phyloP scores from a whole-genome alignment of 2,113 vertebrate species.

The Myodes glareolus region DNA sequence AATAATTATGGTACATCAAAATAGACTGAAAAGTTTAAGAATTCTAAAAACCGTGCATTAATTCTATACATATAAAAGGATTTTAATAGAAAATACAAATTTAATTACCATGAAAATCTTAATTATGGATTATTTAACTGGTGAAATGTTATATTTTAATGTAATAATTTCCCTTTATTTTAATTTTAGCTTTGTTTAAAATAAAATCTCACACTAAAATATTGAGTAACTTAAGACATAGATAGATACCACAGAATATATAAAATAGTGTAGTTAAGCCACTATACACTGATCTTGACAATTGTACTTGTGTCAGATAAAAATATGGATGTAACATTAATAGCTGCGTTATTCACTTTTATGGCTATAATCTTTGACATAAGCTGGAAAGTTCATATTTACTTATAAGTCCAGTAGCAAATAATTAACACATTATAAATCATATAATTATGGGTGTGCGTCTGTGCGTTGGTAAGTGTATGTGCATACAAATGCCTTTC shows the following conservation, averaged over 20 bases:
- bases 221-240: neutral
- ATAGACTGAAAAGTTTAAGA: neutral
- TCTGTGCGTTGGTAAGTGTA: neutral
- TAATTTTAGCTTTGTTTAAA: constrained; percentile 14
- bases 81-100: neutral
- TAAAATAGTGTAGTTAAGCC: neutral
- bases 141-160: constrained; percentile 13
- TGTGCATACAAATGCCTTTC: neutral
- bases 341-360: constrained; percentile 2
- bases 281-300: neutral
- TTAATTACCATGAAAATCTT: constrained; percentile 11
- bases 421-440: constrained; percentile 20
- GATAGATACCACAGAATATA: neutral
- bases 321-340: constrained; percentile 22
- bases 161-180: constrained; percentile 14
- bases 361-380: constrained; percentile 19
- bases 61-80: neutral
- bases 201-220: constrained; percentile 34
- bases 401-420: constrained; percentile 53
- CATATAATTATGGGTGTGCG: neutral
- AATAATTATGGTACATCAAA: neutral
- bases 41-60: neutral
- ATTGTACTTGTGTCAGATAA: constrained; percentile 16
- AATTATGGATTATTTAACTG: neutral
- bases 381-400: neutral